Conservation (phyloP, 1,140 invertebrate species). For the Apis dorsata region DNA sequence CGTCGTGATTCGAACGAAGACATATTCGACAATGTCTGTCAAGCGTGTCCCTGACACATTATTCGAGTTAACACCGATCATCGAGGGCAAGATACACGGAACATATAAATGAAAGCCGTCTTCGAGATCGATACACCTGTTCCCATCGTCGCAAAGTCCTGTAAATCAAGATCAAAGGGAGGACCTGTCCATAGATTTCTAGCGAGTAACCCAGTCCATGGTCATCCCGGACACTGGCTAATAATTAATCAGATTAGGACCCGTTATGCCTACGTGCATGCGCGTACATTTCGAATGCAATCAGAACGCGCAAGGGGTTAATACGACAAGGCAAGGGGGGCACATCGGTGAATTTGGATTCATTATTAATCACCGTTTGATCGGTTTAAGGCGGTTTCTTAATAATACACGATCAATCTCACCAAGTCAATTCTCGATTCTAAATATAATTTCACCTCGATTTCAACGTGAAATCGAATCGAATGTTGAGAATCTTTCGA, state of each 20-base stretch:
- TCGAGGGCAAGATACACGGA: no score
- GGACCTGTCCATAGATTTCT: conserved; percentile 29
- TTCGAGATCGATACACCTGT: neutral
- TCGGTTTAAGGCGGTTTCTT: neutral
- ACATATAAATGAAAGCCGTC: neutral
- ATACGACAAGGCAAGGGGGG: conserved; percentile 12
- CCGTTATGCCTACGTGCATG: conserved; percentile 46
- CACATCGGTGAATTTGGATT: neutral
- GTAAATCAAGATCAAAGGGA: conserved; percentile 38
- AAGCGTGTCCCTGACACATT: no score
- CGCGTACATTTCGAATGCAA: conserved; percentile 51
- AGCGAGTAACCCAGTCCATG: conserved; percentile 35
- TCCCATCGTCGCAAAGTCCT: conserved; percentile 5
- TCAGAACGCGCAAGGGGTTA: conserved; percentile 50
- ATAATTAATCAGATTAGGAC: conserved; percentile 58
- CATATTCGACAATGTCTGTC: no score
- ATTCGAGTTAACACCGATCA: no score
- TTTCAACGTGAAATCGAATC: neutral
- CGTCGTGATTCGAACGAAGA: no score
- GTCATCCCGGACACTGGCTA: conserved; percentile 49
- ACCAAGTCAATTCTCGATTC: neutral
- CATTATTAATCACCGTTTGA: neutral
- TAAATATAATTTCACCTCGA: neutral
- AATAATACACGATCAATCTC: neutral
- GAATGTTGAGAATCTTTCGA: no score